Conservation (phyloP, 2,888 invertebrate species). For the Agrochola circellaris region DNA sequence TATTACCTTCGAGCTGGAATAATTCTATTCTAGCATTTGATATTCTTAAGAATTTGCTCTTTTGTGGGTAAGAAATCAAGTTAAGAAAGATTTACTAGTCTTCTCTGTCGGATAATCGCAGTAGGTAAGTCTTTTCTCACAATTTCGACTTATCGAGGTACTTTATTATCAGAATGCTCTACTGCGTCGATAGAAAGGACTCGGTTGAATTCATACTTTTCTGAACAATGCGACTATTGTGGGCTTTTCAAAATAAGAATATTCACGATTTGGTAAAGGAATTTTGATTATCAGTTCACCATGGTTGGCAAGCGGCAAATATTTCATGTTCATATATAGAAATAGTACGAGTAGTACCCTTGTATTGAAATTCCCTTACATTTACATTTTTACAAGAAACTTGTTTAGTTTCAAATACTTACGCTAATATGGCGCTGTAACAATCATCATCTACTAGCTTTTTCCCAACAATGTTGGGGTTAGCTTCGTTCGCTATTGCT, state of each 20-base stretch:
- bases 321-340: background rate
- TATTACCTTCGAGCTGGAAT: constrained; percentile 13
- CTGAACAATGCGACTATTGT: background rate
- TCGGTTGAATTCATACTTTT: background rate
- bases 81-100: constrained; percentile 25
- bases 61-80: constrained; percentile 31
- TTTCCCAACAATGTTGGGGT: background rate
- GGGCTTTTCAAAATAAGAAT: background rate
- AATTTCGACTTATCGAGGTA: constrained; percentile 29
- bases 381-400: background rate
- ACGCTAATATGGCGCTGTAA: background rate
- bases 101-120: constrained; percentile 8
- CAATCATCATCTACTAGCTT: background rate
- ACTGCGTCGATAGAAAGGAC: background rate
- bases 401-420: background rate
- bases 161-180: constrained; percentile 39
- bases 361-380: background rate
- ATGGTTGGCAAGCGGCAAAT: background rate
- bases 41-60: constrained; percentile 32
- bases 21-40: constrained; percentile 28
- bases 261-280: background rate
- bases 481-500: no score
- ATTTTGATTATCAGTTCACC: background rate
- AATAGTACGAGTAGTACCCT: background rate
- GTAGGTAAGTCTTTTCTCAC: constrained; percentile 25